phyloP scores from a whole-genome alignment of 2,888 invertebrate genomes.

The Amblyteles armatorius region DNA sequence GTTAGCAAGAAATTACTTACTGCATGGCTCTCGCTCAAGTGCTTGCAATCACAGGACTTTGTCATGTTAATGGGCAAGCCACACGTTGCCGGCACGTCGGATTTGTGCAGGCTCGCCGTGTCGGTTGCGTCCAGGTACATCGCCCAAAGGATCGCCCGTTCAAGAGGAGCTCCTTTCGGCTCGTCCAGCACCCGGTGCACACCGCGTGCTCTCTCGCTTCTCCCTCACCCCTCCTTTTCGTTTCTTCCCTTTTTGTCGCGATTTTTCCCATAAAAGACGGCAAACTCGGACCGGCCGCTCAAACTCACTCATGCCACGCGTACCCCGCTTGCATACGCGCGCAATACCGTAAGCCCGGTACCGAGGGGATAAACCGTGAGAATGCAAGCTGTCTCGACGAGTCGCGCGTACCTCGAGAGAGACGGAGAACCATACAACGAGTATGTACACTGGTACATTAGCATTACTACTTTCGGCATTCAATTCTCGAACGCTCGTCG shows the following conservation, averaged over 20 bases:
- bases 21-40: constrained; percentile 22
- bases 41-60: constrained; percentile 66
- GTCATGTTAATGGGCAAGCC: constrained; percentile 63
- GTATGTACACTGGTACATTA: constrained; percentile 36
- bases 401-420: constrained; percentile 11
- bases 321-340: neutral
- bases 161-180: constrained; percentile 5
- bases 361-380: constrained; percentile 63
- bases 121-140: constrained; percentile 27
- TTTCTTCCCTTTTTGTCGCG: constrained; percentile 20
- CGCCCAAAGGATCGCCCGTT: constrained; percentile 23
- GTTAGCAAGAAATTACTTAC: constrained; percentile 24
- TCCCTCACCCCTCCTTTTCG: neutral
- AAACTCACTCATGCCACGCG: neutral
- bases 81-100: constrained; percentile 2
- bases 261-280: constrained; percentile 44
- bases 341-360: constrained; percentile 29
- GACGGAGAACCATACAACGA: constrained; percentile 28
- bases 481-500: constrained; percentile 39
- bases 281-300: constrained; percentile 9
- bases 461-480: constrained; percentile 61
- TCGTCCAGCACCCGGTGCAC: constrained; percentile 35
- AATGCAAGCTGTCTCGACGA: constrained; percentile 44
- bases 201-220: constrained; percentile 5
- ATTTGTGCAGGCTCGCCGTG: constrained; percentile 19